Evolutionary conservation across 2,113 vertebrate species (phyloP).

Genomic region (Cepphus grylle): DNA sequence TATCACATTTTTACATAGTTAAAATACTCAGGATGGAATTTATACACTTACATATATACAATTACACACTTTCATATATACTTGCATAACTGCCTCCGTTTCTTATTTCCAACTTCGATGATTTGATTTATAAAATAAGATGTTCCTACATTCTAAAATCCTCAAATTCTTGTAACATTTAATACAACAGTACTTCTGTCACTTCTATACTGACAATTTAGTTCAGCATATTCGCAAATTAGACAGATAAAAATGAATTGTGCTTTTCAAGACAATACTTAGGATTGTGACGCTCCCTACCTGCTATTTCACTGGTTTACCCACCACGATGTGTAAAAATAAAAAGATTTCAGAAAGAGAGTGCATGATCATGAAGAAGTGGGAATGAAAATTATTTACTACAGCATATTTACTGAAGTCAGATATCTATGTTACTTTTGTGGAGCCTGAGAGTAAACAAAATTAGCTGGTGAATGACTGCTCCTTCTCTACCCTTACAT

Average conservation of each 20-base stretch:
- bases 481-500: neutral
- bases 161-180: neutral
- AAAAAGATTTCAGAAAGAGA: neutral
- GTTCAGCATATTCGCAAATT: neutral
- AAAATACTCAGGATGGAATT: neutral
- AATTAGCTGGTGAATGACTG: neutral
- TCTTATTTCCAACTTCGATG: neutral
- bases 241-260: neutral
- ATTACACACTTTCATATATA: neutral
- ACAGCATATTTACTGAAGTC: neutral
- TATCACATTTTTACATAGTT: neutral
- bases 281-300: neutral
- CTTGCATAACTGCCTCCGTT: neutral
- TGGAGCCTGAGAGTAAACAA: neutral
- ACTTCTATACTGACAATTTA: neutral
- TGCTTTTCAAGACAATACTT: neutral
- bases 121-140: neutral
- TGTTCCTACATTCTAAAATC: neutral
- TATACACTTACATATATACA: neutral
- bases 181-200: neutral
- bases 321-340: neutral
- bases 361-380: neutral
- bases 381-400: neutral
- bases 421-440: neutral
- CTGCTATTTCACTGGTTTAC: neutral